Conservation (phyloP, 1,140 invertebrate genomes). For the Lordiphosa collinella region DNA sequence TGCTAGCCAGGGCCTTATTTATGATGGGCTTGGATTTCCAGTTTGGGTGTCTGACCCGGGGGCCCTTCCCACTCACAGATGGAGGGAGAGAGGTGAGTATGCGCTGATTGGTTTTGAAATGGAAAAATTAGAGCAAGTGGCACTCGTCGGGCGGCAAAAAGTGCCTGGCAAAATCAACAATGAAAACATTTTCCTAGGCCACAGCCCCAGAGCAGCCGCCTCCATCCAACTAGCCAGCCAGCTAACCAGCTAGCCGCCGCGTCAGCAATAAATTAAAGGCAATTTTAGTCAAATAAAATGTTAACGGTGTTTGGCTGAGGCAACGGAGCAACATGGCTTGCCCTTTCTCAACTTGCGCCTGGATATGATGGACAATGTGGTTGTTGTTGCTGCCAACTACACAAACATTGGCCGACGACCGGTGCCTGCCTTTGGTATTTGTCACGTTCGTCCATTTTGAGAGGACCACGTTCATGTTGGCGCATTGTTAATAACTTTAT, state of each 20-base stretch:
- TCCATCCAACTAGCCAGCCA: slow-evolving; percentile 17
- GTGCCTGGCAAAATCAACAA: slow-evolving; percentile 59
- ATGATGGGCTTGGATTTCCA: slow-evolving; percentile 49
- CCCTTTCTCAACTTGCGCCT: slow-evolving; percentile 60
- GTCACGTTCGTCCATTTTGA: slow-evolving; percentile 75
- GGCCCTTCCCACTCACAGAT: too few relatives aligned
- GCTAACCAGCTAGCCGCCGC: slow-evolving; percentile 22
- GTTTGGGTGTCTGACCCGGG: too few relatives aligned
- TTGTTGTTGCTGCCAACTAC: slow-evolving; percentile 11
- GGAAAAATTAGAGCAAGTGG: slow-evolving; percentile 72
- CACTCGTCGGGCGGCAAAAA: slow-evolving; percentile 38
- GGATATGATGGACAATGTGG: slow-evolving; percentile 66
- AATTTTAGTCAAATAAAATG: slow-evolving; percentile 77
- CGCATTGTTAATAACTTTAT: slow-evolving; percentile 76
- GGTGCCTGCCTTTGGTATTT: slow-evolving; percentile 60
- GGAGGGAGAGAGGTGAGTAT: neutral
- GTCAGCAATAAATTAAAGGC: slow-evolving; percentile 76
- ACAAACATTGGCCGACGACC: slow-evolving; percentile 9
- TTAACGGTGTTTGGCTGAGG: slow-evolving; percentile 54
- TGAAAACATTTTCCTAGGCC: slow-evolving; percentile 57
- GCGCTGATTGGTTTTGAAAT: slow-evolving; percentile 69
- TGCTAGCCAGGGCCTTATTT: slow-evolving; percentile 44
- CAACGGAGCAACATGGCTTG: slow-evolving; percentile 39
- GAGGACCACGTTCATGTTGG: slow-evolving; percentile 72
- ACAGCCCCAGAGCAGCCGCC: slow-evolving; percentile 16